Conservation (phyloP, 2,113 vertebrate species). For the Vidua chalybeata region DNA sequence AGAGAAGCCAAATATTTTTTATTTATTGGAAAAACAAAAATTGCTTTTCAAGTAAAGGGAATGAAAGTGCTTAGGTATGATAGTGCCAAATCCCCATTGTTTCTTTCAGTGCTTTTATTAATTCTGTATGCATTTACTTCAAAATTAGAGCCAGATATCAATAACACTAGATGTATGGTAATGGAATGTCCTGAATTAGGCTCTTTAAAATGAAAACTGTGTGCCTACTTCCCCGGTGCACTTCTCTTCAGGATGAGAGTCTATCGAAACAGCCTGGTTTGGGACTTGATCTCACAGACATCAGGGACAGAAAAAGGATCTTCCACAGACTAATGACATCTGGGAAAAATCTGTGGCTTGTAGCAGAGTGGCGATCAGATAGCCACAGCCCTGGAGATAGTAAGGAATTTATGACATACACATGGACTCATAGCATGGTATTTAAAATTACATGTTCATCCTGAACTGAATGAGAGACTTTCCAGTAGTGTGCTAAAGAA, state of each 20-base stretch:
- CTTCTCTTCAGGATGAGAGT: neutral
- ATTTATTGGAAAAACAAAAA: neutral
- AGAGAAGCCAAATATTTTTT: neutral
- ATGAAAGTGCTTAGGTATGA: neutral
- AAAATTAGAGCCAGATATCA: neutral
- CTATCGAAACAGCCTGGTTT: neutral
- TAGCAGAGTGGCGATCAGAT: fast-evolving
- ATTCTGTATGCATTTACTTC: neutral
- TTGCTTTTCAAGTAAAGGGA: neutral
- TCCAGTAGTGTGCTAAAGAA: neutral
- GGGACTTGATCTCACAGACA: neutral
- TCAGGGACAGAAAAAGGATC: neutral
- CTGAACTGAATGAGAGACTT: neutral
- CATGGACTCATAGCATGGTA: neutral
- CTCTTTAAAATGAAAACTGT: neutral
- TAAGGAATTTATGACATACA: neutral
- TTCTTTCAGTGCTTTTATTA: neutral
- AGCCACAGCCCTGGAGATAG: neutral
- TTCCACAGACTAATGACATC: neutral
- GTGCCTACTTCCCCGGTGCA: neutral
- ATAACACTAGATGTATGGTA: neutral
- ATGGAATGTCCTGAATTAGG: neutral
- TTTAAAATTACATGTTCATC: neutral
- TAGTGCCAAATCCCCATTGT: neutral
- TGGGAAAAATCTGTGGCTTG: neutral